Evolutionary conservation across 1,140 invertebrate genomes (phyloP).

Genomic region (Hyles euphorbiae): DNA sequence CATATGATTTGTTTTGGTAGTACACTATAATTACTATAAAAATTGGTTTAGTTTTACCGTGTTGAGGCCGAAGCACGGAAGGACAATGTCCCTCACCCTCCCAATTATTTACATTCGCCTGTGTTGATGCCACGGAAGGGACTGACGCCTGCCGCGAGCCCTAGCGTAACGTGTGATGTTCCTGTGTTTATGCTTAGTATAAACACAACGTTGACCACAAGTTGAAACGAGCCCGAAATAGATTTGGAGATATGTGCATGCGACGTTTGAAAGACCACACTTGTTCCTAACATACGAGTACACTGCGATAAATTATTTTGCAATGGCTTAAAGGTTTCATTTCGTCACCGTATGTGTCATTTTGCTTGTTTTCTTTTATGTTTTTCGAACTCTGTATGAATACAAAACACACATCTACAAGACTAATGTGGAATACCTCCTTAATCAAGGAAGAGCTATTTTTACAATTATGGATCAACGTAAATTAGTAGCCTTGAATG

Average conservation of each 20-base stretch:
- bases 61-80: slow-evolving; percentile 32
- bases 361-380: too few relatives aligned
- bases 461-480: too few relatives aligned
- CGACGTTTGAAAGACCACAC: background rate
- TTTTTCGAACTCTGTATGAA: too few relatives aligned
- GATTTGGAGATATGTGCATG: slow-evolving; percentile 8
- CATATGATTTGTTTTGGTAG: too few relatives aligned
- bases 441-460: too few relatives aligned
- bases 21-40: background rate
- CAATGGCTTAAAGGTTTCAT: background rate
- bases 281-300: background rate
- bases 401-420: too few relatives aligned
- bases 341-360: too few relatives aligned
- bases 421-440: too few relatives aligned
- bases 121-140: slow-evolving; percentile 43
- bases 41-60: background rate
- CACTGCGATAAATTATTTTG: background rate
- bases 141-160: slow-evolving; percentile 30
- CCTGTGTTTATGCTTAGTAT: slow-evolving; percentile 23
- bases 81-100: slow-evolving; percentile 59
- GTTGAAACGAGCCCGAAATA: slow-evolving; percentile 23
- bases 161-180: slow-evolving; percentile 25
- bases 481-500: too few relatives aligned
- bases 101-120: slow-evolving; percentile 41
- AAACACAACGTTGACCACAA: slow-evolving; percentile 33